Conservation (phyloP, 2,888 invertebrate species). For the Girardia tigrina region DNA sequence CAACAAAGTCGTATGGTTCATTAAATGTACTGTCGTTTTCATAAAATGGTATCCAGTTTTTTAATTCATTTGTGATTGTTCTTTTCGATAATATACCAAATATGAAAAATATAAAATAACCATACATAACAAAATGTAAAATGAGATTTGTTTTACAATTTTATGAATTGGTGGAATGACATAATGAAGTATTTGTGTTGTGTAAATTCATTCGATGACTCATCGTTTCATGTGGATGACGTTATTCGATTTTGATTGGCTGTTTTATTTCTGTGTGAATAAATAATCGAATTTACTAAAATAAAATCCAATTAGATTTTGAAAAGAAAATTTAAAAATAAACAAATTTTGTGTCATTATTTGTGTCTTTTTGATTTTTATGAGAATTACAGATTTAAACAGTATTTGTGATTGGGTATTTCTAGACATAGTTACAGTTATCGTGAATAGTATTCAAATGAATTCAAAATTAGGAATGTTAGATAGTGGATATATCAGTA, state of each 20-base stretch:
- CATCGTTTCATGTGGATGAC: neutral
- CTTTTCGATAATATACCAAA: neutral
- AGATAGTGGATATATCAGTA: too few relatives aligned
- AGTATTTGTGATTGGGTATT: too few relatives aligned
- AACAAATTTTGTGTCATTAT: too few relatives aligned
- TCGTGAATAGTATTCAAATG: too few relatives aligned
- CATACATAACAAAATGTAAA: neutral
- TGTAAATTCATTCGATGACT: too few relatives aligned
- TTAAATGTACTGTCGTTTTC: neutral
- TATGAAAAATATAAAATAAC: too few relatives aligned
- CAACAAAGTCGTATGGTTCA: neutral
- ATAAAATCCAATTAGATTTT: neutral
- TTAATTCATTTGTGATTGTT: neutral
- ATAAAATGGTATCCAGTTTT: neutral
- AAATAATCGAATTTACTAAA: neutral
- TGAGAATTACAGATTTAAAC: too few relatives aligned
- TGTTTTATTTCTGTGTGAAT: neutral
- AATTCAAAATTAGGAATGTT: too few relatives aligned
- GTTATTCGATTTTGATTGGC: neutral
- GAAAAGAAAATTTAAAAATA: too few relatives aligned
- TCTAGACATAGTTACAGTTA: too few relatives aligned
- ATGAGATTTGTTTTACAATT: neutral
- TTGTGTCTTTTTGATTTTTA: too few relatives aligned
- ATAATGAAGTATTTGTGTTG: neutral
- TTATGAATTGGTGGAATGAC: neutral